Evolutionary conservation across 2,113 vertebrate genomes (phyloP), one percentile per base, ranked within the genome.

Genomic region (Mormyrus iriodes): DNA sequence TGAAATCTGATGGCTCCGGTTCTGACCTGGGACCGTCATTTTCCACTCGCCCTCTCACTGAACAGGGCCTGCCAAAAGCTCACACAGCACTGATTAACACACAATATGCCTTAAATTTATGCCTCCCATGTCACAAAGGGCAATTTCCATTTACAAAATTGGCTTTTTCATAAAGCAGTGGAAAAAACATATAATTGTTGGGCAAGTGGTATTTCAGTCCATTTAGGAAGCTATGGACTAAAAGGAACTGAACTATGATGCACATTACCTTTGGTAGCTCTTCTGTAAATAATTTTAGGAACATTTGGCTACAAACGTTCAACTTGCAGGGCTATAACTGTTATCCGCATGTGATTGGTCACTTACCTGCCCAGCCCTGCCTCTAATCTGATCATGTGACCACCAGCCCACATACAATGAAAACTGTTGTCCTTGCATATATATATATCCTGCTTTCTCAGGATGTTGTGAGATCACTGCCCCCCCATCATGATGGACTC

Each of bases 221-320:
- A 92, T 92, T 94, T 91, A 92, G 89, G 92, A 93, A 91, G 90
- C 94, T 94, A 93, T 93, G 93, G 93, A 92, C 91, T 93, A 90
- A 90, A 90, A 87, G 79, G 86, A 8, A 87, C 85, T 91, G 92
- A 88, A 89, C 88, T 91, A 88, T 39, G 92, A 94, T 93, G 93
- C 92, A 94, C 92, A 93, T 93, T 94, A 94, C 24, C 58, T 27
- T 85, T 85, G 42, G 19, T 87, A 39, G n/a, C n/a, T n/a, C 1
- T 53, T 58, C 15, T 21, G 19, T 19, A 10, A 58, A 42, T 31
- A 10, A 76, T 52, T 27, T 61, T 51, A 31, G 15, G 15, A 87
- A 44, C 10, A 4, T 17, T 42, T 42, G 39, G 39, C 5, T 42
- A 39, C 76, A 9, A 39, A 82, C 35, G 2, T 4, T 17, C 0